Conservation (phyloP, 2,797 vertebrate genomes). For the Gorsachius magnificus region DNA sequence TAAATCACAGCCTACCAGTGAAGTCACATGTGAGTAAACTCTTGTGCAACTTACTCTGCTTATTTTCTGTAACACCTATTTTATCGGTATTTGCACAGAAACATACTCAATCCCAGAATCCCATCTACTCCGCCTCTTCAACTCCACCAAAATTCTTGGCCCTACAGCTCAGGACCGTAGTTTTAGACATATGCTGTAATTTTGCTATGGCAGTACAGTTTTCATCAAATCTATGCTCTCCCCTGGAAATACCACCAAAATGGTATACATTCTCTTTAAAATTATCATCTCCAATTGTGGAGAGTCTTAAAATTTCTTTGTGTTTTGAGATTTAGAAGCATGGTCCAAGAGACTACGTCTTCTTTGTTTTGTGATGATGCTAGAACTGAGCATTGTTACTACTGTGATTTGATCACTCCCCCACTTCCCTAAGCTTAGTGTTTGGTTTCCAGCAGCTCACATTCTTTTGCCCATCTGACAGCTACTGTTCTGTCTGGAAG, state of each 20-base stretch:
- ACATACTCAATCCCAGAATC: not conserved
- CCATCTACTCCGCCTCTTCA: not conserved
- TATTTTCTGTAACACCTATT: not conserved
- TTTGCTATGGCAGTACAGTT: not conserved
- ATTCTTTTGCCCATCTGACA: not conserved
- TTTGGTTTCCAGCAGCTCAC: not conserved
- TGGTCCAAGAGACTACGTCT: not conserved
- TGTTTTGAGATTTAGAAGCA: not conserved
- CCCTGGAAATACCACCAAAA: not conserved
- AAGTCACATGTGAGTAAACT: not conserved
- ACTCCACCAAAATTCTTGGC: not conserved
- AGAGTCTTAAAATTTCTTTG: not conserved
- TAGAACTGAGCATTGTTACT: not conserved
- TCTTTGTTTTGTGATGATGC: not conserved
- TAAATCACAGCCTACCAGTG: not conserved
- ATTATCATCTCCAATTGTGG: not conserved
- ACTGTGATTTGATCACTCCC: not conserved
- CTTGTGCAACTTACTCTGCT: not conserved
- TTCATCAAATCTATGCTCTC: not conserved
- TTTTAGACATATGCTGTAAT: not conserved
- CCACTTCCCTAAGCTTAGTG: not conserved
- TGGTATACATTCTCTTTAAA: not conserved
- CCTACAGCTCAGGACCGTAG: fast-evolving
- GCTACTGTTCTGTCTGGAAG: not conserved
- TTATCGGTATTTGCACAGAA: constrained; percentile 11